These are phyloP conservation scores for Brachionus koreanus DNA, from an alignment of 1,140 invertebrate species.

Conservation along the genomic window DNA sequence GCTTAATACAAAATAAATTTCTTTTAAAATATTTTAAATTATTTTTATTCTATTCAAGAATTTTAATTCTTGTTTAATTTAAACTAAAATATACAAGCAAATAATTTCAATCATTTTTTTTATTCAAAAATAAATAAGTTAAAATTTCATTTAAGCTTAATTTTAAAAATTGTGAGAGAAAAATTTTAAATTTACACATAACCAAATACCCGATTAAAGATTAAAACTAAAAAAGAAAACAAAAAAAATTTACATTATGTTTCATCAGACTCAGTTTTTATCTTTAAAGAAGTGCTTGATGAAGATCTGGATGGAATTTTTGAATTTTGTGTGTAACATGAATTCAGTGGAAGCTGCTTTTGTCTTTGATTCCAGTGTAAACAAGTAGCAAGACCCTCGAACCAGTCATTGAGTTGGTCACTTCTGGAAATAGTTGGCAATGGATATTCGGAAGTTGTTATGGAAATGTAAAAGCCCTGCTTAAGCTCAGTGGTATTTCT, in stretches of 20 bases:
- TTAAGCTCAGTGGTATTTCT: slow-evolving; percentile 34
- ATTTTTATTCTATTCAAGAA: not conserved
- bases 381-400: slow-evolving; percentile 21
- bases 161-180: not conserved
- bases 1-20: too few relatives aligned
- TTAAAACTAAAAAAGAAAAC: not conserved
- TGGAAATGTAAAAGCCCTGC: slow-evolving; percentile 33
- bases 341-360: slow-evolving; percentile 40
- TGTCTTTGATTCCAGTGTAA: slow-evolving; percentile 44
- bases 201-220: not conserved
- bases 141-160: not conserved
- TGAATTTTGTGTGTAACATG: slow-evolving; percentile 27
- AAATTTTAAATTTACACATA: not conserved
- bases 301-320: not conserved
- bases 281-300: not conserved
- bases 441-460: slow-evolving; percentile 41
- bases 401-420: slow-evolving; percentile 42
- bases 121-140: not conserved
- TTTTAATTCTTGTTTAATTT: not conserved
- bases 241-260: not conserved
- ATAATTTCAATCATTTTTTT: not conserved
- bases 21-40: too few relatives aligned
- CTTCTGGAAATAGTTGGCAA: slow-evolving; percentile 27
- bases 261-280: not conserved
- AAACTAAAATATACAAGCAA: not conserved